These are phyloP conservation scores for Cydia splendana DNA, from an alignment of 1,140 invertebrate genomes.

Conservation along the genomic window DNA sequence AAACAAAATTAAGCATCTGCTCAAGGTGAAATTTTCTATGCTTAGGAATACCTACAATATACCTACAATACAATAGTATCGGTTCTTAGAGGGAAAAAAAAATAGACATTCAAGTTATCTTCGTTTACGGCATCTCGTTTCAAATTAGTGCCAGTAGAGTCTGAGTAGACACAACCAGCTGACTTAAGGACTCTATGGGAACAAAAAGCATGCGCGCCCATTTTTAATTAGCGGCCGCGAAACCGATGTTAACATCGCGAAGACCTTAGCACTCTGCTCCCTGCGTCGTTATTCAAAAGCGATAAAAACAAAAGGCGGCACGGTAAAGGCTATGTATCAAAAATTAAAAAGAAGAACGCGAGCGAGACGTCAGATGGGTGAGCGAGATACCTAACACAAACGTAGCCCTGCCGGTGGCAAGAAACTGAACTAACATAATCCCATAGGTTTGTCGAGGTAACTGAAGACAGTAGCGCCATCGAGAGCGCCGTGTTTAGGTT, in stretches of 20 bases:
- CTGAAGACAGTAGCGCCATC: neutral
- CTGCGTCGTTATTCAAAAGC: conserved; percentile 14
- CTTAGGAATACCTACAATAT: too few relatives aligned
- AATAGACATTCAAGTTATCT: too few relatives aligned
- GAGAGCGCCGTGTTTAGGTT: neutral
- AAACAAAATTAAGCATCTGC: too few relatives aligned
- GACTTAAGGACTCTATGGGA: neutral
- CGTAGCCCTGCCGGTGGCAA: neutral
- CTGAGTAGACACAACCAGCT: neutral
- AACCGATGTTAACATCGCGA: conserved; percentile 6
- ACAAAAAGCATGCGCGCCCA: neutral
- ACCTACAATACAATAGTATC: too few relatives aligned
- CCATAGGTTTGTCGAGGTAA: neutral
- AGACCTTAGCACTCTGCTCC: conserved; percentile 13
- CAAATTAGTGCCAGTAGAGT: neutral
- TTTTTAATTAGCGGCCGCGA: neutral
- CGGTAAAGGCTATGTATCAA: conserved; percentile 21
- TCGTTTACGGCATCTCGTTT: neutral
- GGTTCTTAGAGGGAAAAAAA: too few relatives aligned
- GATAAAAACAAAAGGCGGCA: conserved; percentile 18
- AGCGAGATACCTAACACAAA: conserved; percentile 14
- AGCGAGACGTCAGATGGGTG: conserved; percentile 15
- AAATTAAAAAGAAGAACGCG: conserved; percentile 18
- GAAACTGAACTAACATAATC: neutral
- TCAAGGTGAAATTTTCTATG: too few relatives aligned